Base-by-base conservation (phyloP, 1,140 invertebrate genomes). In the Tetraneura akinire region DNA sequence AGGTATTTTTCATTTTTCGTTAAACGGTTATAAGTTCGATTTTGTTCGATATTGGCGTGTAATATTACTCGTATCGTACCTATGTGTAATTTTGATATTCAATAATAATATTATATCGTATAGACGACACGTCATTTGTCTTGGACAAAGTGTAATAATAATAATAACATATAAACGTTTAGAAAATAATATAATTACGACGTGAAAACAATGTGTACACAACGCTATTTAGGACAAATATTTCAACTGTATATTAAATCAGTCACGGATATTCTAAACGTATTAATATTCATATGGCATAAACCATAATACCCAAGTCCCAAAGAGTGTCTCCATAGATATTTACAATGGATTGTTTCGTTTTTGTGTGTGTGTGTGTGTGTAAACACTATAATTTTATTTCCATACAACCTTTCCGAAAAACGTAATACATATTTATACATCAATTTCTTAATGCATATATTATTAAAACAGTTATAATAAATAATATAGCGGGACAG, bases 281-380 rank as follows among this genome's bases (percentile, higher is more conserved):
- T 47, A 14, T 37, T 37, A 37, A 37, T 45, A 16, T 68, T 68
- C 8, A 47, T 68, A 68, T 4, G 6, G 6, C 42, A 37, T 23
- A n/a, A n/a, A n/a, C n/a, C n/a, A n/a, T n/a, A 3, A 14, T 8
- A 37, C 32, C 32, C 8, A 37, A 37, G n/a, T n/a, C n/a, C n/a
- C n/a, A n/a, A 37, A 37, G 3, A 37, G 32, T 37, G 18, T 13
- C 53, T 47, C 10, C n/a, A 26, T 47, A 47, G 21, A 47, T 47
- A 13, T 23, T 45, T 68, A 47, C 21, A 68, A 68, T 68, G 37
- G 66, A 68, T 68, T 68, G 42, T 68, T 16, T 47, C 16, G 18
- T 23, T 68, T 16, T 47, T n/a, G 18, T 23, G 11, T 62, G 14
- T 62, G 60, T n/a, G 18, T 23, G 11, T 62, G 14, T 62, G 60